Evolutionary conservation across 2,113 vertebrate species (phyloP).

Genomic region (Gymnorhina tibicen): DNA sequence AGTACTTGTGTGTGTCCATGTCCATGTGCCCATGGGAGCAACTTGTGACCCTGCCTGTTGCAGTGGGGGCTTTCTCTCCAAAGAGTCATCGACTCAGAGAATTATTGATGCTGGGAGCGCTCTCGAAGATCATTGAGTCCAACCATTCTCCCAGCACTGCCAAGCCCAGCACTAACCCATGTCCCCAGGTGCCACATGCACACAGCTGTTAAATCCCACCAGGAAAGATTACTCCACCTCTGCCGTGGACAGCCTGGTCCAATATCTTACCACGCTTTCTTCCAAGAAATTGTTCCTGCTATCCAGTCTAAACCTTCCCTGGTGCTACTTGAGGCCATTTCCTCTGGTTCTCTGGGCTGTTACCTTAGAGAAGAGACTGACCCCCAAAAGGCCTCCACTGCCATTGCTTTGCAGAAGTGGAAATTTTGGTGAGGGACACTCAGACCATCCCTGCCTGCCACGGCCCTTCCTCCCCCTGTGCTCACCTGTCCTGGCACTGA

Average conservation of each 20-base stretch:
- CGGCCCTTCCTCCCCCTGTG: neutral
- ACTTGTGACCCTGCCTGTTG: neutral
- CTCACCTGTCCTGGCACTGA: neutral
- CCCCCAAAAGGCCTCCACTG: neutral
- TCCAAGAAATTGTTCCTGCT: neutral
- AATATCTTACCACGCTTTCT: neutral
- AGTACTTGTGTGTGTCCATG: too few species aligned
- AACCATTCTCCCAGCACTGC: neutral
- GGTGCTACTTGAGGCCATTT: neutral
- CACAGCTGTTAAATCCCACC: rapidly evolving
- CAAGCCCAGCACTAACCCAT: neutral
- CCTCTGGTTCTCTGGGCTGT: neutral
- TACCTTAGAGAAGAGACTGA: neutral
- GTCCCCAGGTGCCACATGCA: neutral
- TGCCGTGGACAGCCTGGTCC: neutral
- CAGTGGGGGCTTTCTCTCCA: neutral
- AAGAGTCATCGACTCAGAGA: neutral
- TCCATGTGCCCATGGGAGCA: neutral
- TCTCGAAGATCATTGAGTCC: rapidly evolving
- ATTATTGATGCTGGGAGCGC: neutral
- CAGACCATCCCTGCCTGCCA: neutral
- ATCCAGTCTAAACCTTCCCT: neutral
- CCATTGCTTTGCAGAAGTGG: neutral
- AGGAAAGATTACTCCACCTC: neutral
- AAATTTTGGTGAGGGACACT: neutral